Base-by-base conservation (phyloP, 2,797 vertebrate species). In the Gymnopithys bicolor region DNA sequence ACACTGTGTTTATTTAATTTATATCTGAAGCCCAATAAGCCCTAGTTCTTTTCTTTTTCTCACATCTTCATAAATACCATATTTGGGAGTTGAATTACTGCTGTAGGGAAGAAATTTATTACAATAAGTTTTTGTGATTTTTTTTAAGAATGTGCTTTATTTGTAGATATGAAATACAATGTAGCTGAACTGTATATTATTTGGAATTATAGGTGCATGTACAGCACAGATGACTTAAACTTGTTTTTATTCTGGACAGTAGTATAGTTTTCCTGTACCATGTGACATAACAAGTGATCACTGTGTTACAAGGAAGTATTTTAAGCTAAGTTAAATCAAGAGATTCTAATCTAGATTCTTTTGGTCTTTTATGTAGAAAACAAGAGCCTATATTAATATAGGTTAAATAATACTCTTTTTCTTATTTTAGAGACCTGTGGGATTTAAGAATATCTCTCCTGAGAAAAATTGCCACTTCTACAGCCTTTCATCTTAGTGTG, bases 381-480 rank as follows among this genome's bases (percentile, higher is more conserved):
- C 2, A 4, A 66, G 59, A 74, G 37, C 41, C 41, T 69, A 3
- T 43, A 64, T 77, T 74, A 82, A 87, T 84, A 60, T 13, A 84
- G 37, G 39, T 37, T 89, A 81, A 94, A 94, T 92, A 95, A 91
- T 91, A 52, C 14, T 84, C 24, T 95, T 55, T 96, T 52, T 95
- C 49, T 95, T 90, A 58, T 97, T 97, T 93, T 96, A 97, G 97
- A 92, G 28, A 85, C 66, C 87, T 90, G 37, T 95, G 96, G 93
- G 90, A 79, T 95, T 95, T 97, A 89, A 96, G 94, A 94, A 94
- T 73, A 35, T 78, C 32, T 83, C 70, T 88, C 10, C 41, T 88
- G 68, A 90, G 83, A 90, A 91, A 88, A 91, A 30, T 32, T 48
- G 39, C 77, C 90, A 48, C 91, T 93, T 91, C 85, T 94, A 53